phyloP scores from a whole-genome alignment of 1,140 invertebrate genomes.

The Zaprionus capensis region DNA sequence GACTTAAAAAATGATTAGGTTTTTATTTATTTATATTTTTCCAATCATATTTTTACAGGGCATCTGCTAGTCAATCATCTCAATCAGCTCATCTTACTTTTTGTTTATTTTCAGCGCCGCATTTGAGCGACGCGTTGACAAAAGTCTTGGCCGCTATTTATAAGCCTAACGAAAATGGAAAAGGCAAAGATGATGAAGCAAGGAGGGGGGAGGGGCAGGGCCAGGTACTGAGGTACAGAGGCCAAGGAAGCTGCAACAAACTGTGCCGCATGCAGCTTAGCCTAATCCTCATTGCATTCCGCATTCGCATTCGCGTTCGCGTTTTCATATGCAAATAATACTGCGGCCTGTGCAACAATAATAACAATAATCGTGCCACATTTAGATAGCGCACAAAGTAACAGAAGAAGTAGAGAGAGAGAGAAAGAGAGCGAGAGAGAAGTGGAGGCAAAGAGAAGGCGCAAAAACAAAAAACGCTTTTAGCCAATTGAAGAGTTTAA shows the following conservation, averaged over 20 bases:
- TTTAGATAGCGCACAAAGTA: constrained; percentile 67
- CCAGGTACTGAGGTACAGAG: background rate
- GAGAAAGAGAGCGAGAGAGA: constrained; percentile 23
- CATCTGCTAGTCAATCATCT: constrained; percentile 9
- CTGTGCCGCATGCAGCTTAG: constrained; percentile 14
- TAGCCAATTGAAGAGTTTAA: constrained; percentile 82
- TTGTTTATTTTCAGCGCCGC: constrained; percentile 44
- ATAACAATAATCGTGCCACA: constrained; percentile 82
- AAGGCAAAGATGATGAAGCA: constrained; percentile 13
- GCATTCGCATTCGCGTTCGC: constrained; percentile 24
- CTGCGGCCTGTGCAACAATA: constrained; percentile 68
- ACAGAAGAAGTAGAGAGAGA: constrained; percentile 2
- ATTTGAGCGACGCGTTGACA: constrained; percentile 64
- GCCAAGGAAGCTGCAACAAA: constrained; percentile 1
- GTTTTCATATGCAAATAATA: constrained; percentile 68
- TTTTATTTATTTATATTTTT: background rate
- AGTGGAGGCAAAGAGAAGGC: constrained; percentile 1
- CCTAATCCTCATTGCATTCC: constrained; percentile 15
- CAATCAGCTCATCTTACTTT: background rate
- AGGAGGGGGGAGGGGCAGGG: background rate
- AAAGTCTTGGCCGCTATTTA: constrained; percentile 67
- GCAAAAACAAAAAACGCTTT: constrained; percentile 57
- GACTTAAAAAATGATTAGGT: background rate
- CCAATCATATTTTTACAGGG: background rate
- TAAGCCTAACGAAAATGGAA: constrained; percentile 45